These are phyloP conservation scores for Drosophila triauraria DNA, from an alignment of 1,140 invertebrate genomes.

Conservation along the genomic window DNA sequence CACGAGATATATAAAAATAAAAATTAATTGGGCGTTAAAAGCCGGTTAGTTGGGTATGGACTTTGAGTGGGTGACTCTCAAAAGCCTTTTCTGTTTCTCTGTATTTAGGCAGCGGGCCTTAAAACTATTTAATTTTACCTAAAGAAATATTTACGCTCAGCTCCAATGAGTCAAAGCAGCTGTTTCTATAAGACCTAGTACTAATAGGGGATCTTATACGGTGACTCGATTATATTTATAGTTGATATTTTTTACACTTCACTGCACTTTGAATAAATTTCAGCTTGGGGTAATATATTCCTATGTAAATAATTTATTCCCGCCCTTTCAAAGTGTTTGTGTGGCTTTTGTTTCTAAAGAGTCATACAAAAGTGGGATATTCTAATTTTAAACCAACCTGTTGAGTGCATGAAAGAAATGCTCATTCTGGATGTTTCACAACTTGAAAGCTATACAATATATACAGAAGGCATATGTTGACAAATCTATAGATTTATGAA, in stretches of 20 bases:
- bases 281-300: not conserved
- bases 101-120: constrained; percentile 19
- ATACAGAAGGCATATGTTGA: constrained; percentile 15
- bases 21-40: constrained; percentile 49
- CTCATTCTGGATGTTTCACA: constrained; percentile 24
- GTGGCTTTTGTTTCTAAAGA: not conserved
- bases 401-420: constrained; percentile 25
- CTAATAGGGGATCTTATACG: constrained; percentile 7
- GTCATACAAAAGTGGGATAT: constrained; percentile 7
- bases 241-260: constrained; percentile 1
- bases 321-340: not conserved
- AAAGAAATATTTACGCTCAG: not conserved
- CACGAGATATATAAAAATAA: constrained; percentile 13
- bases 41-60: constrained; percentile 25
- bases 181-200: not conserved
- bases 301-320: constrained; percentile 10
- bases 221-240: not conserved
- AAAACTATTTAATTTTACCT: constrained; percentile 2
- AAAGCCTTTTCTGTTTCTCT: not conserved
- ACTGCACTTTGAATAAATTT: constrained; percentile 22
- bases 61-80: constrained; percentile 21
- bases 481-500: constrained; percentile 1
- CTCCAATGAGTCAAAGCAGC: constrained; percentile 10
- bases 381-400: constrained; percentile 54
- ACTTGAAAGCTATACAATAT: constrained; percentile 8